These are phyloP conservation scores for Empidonax alnorum DNA, from an alignment of 2,113 vertebrate species.

Conservation along the genomic window DNA sequence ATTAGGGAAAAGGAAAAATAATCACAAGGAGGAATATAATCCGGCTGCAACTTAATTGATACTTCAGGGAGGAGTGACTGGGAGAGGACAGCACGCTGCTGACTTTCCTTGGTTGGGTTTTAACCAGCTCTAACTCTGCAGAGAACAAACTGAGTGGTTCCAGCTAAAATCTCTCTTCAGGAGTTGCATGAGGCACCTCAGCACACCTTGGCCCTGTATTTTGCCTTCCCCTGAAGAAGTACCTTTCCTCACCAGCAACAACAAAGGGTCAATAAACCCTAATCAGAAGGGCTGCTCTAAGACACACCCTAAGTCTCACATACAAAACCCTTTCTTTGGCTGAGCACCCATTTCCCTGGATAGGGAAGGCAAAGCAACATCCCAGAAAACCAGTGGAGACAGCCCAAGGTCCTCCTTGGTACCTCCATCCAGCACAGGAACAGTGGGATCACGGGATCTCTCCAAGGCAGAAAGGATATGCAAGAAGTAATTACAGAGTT, in stretches of 20 bases:
- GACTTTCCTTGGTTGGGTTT: neutral
- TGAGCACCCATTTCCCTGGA: neutral
- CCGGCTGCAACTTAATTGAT: neutral
- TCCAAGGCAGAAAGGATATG: neutral
- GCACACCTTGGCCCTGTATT: neutral
- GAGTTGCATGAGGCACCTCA: neutral
- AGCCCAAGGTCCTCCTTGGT: neutral
- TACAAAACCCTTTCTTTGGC: neutral
- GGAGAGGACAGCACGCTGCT: neutral
- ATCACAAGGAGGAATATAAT: neutral
- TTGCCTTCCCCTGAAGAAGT: neutral
- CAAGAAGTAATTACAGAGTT: neutral
- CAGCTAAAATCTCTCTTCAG: neutral
- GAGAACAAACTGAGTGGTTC: neutral
- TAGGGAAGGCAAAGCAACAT: neutral
- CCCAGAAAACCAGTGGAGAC: neutral
- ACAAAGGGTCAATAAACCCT: neutral
- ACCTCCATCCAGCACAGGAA: accelerated
- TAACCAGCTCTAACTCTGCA: neutral
- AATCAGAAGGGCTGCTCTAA: neutral
- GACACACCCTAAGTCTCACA: neutral
- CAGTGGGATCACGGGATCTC: accelerated
- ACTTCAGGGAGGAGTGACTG: accelerated
- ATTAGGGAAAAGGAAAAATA: neutral
- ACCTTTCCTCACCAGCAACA: neutral